Evolutionary conservation across 2,797 vertebrate genomes (phyloP).

Genomic region (Oreochromis grahami): DNA sequence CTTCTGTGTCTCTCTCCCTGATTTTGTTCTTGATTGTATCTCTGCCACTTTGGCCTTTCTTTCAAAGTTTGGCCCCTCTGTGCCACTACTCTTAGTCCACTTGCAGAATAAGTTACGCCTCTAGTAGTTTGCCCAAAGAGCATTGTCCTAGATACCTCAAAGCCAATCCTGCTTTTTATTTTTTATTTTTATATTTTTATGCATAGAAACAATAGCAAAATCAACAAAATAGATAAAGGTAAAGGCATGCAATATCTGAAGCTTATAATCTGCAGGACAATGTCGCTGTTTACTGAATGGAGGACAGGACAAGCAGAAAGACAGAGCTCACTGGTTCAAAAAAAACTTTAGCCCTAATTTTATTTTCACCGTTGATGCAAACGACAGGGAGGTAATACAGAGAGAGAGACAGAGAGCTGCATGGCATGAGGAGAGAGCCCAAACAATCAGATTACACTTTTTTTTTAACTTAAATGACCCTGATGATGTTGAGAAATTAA

Average conservation of each 20-base stretch:
- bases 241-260: neutral
- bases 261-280: neutral
- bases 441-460: neutral
- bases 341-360: neutral
- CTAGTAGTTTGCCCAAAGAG: neutral
- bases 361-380: neutral
- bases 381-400: neutral
- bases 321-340: neutral
- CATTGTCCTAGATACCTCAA: neutral
- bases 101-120: neutral
- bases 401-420: neutral
- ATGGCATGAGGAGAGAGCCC: neutral
- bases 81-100: neutral
- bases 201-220: neutral
- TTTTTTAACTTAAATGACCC: neutral
- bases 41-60: neutral
- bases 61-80: neutral
- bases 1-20: neutral
- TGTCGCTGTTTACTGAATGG: neutral
- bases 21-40: neutral
- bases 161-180: neutral
- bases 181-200: neutral
- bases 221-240: neutral
- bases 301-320: neutral
- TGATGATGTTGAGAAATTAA: neutral